These are phyloP conservation scores for Tachysurus fulvidraco DNA, from an alignment of 2,113 vertebrate species.

Conservation along the genomic window DNA sequence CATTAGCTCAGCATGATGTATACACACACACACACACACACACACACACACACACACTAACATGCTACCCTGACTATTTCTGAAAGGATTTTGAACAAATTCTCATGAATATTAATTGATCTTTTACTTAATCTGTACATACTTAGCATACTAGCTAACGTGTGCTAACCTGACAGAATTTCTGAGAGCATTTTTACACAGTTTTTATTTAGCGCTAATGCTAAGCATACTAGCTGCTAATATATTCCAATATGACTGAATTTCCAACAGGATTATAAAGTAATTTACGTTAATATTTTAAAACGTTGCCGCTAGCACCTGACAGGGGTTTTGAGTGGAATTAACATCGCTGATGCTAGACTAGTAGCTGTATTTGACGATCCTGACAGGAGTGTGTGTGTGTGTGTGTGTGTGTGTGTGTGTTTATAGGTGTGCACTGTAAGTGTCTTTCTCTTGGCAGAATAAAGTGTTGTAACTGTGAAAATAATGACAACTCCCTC, in stretches of 20 bases:
- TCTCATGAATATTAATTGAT: neutral
- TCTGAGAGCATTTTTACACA: neutral
- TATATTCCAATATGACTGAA: too few species aligned
- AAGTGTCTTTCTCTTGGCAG: constrained; percentile 9
- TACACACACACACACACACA: constrained; percentile 4
- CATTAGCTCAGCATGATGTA: constrained; percentile 30
- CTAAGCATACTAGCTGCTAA: too few species aligned
- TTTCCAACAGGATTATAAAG: neutral
- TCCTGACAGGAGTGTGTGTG: neutral
- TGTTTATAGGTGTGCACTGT: constrained; percentile 16
- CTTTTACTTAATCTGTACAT: neutral
- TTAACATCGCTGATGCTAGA: neutral
- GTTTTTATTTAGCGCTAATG: too few species aligned
- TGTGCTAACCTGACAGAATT: neutral
- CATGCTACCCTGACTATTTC: neutral
- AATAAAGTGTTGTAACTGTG: constrained; percentile 35
- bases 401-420: constrained; percentile 17
- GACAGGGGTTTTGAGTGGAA: too few species aligned
- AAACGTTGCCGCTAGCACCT: too few species aligned
- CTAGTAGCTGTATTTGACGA: neutral
- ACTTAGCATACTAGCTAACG: neutral
- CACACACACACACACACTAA: constrained; percentile 1
- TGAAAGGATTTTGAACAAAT: neutral
- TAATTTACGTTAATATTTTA: too few species aligned
- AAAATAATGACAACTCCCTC: constrained; percentile 36